Base-by-base conservation (phyloP, 2,888 invertebrate species). In the Stenodema calcarata region DNA sequence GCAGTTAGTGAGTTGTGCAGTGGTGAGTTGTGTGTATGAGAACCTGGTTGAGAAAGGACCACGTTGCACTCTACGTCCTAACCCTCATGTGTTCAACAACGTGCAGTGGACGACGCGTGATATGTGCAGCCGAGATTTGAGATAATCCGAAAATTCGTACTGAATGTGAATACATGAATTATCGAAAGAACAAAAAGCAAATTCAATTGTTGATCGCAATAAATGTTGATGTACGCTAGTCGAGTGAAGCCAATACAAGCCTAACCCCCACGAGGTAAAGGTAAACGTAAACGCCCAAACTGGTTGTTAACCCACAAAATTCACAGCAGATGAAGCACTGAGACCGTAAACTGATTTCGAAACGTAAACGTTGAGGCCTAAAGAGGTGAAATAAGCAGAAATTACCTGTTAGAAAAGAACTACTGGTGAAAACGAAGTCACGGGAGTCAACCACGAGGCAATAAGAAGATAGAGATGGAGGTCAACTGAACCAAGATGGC, bases 361-460 rank as follows among this genome's bases (percentile, higher is more conserved):
- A n/a, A n/a, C n/a, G n/a, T n/a, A n/a, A n/a, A n/a, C n/a, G n/a
- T n/a, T n/a, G n/a, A n/a, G n/a, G n/a, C n/a, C n/a, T n/a, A n/a
- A n/a, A n/a, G n/a, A n/a, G n/a, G n/a, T n/a, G n/a, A 76, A 42
- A 18, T 2, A 23, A 7, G 35, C 2, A 6, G 11, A 75, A 35
- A 28, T 41, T 44, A 27, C 35, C 78, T 35, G 44, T 35, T n/a
- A 14, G 30, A 1, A 6, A 35, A 62, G 50, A 16, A 14, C 12
- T 73, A 7, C 35, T 12, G 16, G 18, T n/a, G n/a, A 18, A 73
- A 35, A 73, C 9, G 2, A 54, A 2, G 50, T 28, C 47, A 54
- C 84, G 44, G 42, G 23, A 9, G 18, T 75, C 75, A 84, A 42
- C 84, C 84, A 84, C 73, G 73, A 84, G 84, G 73, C 28, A 84